These are phyloP conservation scores for Thelaira solivaga DNA, from an alignment of 2,888 invertebrate species.

Conservation along the genomic window DNA sequence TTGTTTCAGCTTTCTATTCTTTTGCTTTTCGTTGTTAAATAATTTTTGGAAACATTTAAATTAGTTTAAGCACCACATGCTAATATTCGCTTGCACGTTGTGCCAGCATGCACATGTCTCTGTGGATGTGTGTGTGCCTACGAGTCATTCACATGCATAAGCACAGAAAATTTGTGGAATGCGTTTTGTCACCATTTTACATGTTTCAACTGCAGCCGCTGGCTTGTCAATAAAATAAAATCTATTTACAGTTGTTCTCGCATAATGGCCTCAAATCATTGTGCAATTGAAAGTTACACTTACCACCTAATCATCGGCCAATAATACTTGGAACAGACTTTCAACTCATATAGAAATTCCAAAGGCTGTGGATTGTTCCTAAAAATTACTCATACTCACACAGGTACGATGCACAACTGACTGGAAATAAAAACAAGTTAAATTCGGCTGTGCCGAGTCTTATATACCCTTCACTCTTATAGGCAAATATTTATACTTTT, in stretches of 20 bases:
- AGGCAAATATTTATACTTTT: no score
- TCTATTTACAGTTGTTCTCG: constrained; percentile 47
- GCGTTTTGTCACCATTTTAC: constrained; percentile 43
- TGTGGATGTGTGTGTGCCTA: neutral
- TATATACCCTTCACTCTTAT: no score
- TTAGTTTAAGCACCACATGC: constrained; percentile 41
- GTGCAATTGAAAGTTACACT: constrained; percentile 38
- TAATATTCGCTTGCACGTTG: neutral
- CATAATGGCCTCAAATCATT: constrained; percentile 31
- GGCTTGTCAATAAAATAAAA: constrained; percentile 53
- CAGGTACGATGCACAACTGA: no score
- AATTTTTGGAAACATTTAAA: constrained; percentile 21
- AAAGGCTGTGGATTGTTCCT: no score
- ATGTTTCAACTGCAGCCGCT: constrained; percentile 41
- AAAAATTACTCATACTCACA: neutral
- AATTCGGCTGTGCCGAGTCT: no score
- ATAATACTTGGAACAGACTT: no score
- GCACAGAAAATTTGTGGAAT: constrained; percentile 34
- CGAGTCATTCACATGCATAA: neutral
- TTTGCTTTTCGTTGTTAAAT: constrained; percentile 5
- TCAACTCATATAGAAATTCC: no score
- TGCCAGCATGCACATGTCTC: neutral
- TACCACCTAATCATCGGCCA: constrained; percentile 24
- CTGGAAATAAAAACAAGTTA: no score
- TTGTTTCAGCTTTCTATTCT: constrained; percentile 7